Conservation (phyloP, 2,797 vertebrate species). For the Eulemur rubriventer region DNA sequence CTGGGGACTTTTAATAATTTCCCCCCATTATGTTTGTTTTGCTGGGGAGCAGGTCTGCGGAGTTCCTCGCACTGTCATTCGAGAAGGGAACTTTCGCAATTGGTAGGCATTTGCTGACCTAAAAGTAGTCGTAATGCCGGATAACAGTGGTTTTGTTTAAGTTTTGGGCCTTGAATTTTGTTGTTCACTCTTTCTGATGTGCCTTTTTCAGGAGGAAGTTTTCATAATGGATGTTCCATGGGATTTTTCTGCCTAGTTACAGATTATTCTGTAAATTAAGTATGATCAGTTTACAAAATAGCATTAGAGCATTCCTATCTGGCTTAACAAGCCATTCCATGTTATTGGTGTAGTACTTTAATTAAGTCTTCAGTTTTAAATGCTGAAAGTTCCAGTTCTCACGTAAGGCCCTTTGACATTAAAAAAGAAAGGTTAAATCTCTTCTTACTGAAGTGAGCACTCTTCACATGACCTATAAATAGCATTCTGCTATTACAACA, state of each 20-base stretch:
- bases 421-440: slow-evolving; percentile 80
- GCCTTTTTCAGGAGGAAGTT: not conserved
- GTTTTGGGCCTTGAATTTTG: not conserved
- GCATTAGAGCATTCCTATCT: not conserved
- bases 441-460: slow-evolving; percentile 66
- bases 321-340: not conserved
- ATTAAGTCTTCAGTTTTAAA: not conserved
- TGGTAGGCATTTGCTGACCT: not conserved
- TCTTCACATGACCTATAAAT: slow-evolving; percentile 74
- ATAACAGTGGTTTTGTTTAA: not conserved
- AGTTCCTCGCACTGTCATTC: not conserved
- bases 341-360: not conserved
- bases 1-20: not conserved
- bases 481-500: slow-evolving; percentile 46
- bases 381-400: slow-evolving; percentile 55
- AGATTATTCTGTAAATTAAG: not conserved
- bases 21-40: not conserved
- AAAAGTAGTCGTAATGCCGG: not conserved
- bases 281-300: not conserved
- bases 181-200: not conserved
- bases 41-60: not conserved
- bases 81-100: not conserved
- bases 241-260: not conserved
- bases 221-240: not conserved
- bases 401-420: slow-evolving; percentile 78